Evolutionary conservation across 1,140 invertebrate species (phyloP).

Genomic region (Cydia splendana): DNA sequence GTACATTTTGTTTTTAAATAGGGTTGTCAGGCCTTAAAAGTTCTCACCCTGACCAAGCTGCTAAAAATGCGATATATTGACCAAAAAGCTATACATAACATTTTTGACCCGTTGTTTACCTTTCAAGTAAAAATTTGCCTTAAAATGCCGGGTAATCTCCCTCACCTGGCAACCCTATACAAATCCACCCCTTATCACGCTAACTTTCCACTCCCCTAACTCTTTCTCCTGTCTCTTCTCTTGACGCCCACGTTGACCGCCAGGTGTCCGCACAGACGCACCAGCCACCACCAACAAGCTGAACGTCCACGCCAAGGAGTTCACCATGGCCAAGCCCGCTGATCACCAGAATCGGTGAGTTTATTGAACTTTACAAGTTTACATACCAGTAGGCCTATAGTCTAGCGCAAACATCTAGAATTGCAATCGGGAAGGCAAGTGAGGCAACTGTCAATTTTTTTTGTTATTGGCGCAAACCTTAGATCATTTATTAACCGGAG

Average conservation of each 20-base stretch:
- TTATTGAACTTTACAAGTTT: slow-evolving; percentile 32
- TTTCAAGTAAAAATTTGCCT: not conserved
- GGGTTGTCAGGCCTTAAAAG: too few relatives aligned
- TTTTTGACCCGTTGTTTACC: not conserved
- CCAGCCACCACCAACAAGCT: slow-evolving; percentile 80
- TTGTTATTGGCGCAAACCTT: too few relatives aligned
- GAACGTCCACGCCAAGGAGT: slow-evolving; percentile 92
- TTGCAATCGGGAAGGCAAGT: too few relatives aligned
- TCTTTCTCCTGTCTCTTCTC: slow-evolving; percentile 72
- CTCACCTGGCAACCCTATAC: not conserved
- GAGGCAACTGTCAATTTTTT: not conserved
- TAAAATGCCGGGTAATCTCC: too few relatives aligned
- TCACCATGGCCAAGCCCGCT: slow-evolving; percentile 86
- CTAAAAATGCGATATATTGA: too few relatives aligned
- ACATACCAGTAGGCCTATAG: not conserved
- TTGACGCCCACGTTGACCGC: slow-evolving; percentile 71
- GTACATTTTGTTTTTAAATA: too few relatives aligned
- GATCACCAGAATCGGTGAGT: slow-evolving; percentile 82
- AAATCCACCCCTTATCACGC: slow-evolving; percentile 35
- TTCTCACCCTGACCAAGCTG: too few relatives aligned
- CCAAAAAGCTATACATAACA: too few relatives aligned
- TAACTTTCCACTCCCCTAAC: slow-evolving; percentile 34
- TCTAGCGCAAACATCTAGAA: too few relatives aligned
- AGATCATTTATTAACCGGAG: too few relatives aligned
- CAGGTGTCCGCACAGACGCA: slow-evolving; percentile 79